These are phyloP conservation scores for Chrysopilus asiliformis DNA, from an alignment of 2,888 invertebrate genomes.

Conservation along the genomic window DNA sequence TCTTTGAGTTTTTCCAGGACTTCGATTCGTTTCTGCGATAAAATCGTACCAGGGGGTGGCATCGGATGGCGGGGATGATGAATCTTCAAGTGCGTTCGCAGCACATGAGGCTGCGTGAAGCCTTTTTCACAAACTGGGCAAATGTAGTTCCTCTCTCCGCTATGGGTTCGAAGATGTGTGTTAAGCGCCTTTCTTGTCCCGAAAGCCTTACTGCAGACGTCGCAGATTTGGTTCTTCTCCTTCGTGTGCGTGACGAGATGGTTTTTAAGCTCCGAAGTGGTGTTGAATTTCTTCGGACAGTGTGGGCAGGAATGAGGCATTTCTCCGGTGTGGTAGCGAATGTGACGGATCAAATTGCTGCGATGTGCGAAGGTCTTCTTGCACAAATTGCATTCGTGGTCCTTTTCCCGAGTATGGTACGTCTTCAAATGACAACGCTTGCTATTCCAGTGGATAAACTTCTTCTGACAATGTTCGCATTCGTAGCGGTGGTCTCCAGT, in stretches of 20 bases:
- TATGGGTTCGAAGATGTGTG: conserved; percentile 10
- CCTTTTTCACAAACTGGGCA: conserved; percentile 9
- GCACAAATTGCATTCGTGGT: conserved; percentile 9
- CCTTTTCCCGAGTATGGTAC: conserved; percentile 10
- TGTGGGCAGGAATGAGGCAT: conserved; percentile 5
- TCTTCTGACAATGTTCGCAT: conserved; percentile 9
- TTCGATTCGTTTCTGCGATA: background rate
- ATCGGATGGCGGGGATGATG: conserved; percentile 10
- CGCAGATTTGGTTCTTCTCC: conserved; percentile 9
- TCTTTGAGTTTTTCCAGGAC: too few relatives aligned
- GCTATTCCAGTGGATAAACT: conserved; percentile 13
- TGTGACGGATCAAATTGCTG: conserved; percentile 7
- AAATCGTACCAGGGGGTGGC: conserved; percentile 8
- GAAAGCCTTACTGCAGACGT: conserved; percentile 9
- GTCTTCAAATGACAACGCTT: conserved; percentile 9
- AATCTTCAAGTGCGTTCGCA: conserved; percentile 9
- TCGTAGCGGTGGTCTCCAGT: conserved; percentile 4
- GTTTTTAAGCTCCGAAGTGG: conserved; percentile 6
- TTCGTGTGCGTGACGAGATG: conserved; percentile 11
- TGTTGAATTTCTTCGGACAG: conserved; percentile 10
- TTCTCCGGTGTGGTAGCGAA: conserved; percentile 10
- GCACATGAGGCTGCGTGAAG: conserved; percentile 10
- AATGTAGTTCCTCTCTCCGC: conserved; percentile 10
- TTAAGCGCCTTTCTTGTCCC: conserved; percentile 7
- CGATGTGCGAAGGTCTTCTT: conserved; percentile 7